phyloP scores from a whole-genome alignment of 2,888 invertebrate genomes.

The Andrena chrysosceles region DNA sequence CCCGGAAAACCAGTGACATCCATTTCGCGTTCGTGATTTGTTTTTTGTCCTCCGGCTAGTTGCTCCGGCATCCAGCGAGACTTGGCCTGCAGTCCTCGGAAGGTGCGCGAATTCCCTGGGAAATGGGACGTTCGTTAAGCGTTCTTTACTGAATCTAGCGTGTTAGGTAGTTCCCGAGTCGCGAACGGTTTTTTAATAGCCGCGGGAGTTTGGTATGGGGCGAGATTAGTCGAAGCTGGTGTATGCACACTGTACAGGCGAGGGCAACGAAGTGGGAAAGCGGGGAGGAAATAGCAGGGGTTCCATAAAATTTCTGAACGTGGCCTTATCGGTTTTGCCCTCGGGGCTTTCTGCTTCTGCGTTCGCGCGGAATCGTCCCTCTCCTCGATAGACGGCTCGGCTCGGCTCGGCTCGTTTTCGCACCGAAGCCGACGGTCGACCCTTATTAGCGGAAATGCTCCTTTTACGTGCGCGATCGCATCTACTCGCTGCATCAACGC shows the following conservation, averaged over 20 bases:
- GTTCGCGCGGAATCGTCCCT: conserved; percentile 29
- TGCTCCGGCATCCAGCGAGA: too few relatives aligned
- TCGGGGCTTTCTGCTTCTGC: conserved; percentile 10
- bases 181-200: background rate
- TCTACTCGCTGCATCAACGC: background rate
- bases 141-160: too few relatives aligned
- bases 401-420: conserved; percentile 5
- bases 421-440: background rate
- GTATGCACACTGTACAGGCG: background rate
- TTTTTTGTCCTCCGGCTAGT: background rate
- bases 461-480: conserved; percentile 4
- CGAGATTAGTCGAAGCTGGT: background rate
- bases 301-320: conserved; percentile 45
- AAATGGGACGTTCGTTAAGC: too few relatives aligned
- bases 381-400: conserved; percentile 23
- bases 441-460: conserved; percentile 34
- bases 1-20: background rate
- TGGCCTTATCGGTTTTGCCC: conserved; percentile 29
- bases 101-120: too few relatives aligned
- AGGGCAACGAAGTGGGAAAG: background rate
- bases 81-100: too few relatives aligned
- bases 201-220: background rate
- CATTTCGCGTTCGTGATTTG: background rate
- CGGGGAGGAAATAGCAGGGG: conserved; percentile 7
- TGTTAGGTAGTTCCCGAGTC: background rate